Evolutionary conservation across 2,113 vertebrate genomes (phyloP), one percentile per base, ranked within the genome.

Genomic region (Aramus guarauna): DNA sequence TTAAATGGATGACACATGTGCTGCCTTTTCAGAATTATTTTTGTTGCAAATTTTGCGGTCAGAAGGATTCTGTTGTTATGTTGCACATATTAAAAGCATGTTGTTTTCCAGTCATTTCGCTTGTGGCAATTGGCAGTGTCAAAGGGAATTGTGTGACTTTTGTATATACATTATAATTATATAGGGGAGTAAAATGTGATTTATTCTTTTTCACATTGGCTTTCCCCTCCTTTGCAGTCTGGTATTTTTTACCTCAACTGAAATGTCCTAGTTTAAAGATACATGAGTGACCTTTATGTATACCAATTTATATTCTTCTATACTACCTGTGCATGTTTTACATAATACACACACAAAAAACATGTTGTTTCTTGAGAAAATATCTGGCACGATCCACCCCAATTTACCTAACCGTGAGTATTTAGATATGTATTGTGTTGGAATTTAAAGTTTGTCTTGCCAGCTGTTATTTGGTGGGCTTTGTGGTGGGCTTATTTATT

Each of bases 131-230:
- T 23, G 8, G 2, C 50, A n/a, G 58, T 47, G 77, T 52, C 89
- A 89, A 83, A 81, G 56, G 80, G 84, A 97, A 50, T 66, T 66
- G 17, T 90, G 86, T 79, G 67, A 90, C 30, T 84, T 89, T 63
- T 52, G 59, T 74, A 66, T 64, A 60, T 87, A 82, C 50, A 26
- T 94, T 92, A 64, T 80, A 96, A 90, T 95, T 94, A 89, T 12
- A 56, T 15, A 83, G 95, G 88, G 89, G 95, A 97, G 62, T 86
- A 94, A 97, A 97, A 97, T 84, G 69, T 34, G 59, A 74, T 85
- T 91, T 58, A 41, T 93, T 71, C 34, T 96, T 85, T 90, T 52
- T 50, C 86, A 74, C 41, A 45, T 58, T 96, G 94, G 45, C 85
- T 95, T 92, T 93, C 32, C 73, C 71, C 85, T 92, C 41, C 52